These are phyloP conservation scores for Chymomyza costata DNA, from an alignment of 1,140 invertebrate genomes.

Conservation along the genomic window DNA sequence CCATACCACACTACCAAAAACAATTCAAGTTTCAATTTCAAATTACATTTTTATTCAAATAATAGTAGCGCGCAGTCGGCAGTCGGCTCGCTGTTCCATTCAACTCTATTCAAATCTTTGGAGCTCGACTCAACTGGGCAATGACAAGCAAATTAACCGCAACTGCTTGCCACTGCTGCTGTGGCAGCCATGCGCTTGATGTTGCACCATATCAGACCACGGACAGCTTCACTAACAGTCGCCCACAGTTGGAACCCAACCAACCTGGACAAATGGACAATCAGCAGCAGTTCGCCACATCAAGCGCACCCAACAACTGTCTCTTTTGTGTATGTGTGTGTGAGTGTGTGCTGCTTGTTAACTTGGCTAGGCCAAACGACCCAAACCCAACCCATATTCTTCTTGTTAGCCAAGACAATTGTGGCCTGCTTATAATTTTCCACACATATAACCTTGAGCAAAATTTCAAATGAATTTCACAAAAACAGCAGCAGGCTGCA, in stretches of 20 bases:
- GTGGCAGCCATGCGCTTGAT: slow-evolving; percentile 25
- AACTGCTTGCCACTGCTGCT: slow-evolving; percentile 42
- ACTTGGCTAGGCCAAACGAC: slow-evolving; percentile 37
- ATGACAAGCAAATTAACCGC: slow-evolving; percentile 72
- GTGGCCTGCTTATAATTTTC: slow-evolving; percentile 45
- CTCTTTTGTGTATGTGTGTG: slow-evolving; percentile 32
- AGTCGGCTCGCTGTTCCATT: slow-evolving; percentile 16
- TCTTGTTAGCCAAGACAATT: slow-evolving; percentile 27
- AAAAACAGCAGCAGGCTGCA: slow-evolving; percentile 10
- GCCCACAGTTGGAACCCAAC: not conserved
- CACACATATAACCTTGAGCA: slow-evolving; percentile 64
- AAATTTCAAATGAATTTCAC: slow-evolving; percentile 38
- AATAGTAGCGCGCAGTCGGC: slow-evolving; percentile 41
- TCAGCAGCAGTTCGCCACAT: slow-evolving; percentile 12
- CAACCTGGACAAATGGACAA: slow-evolving; percentile 36
- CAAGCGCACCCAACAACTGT: slow-evolving; percentile 21
- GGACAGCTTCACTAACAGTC: not conserved
- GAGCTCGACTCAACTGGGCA: slow-evolving; percentile 58
- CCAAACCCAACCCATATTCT: slow-evolving; percentile 61
- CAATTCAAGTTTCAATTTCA: slow-evolving; percentile 68
- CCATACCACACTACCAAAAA: too few species aligned
- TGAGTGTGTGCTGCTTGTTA: slow-evolving; percentile 7
- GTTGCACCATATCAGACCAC: slow-evolving; percentile 50
- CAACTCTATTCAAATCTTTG: slow-evolving; percentile 3
- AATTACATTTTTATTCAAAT: slow-evolving; percentile 72